A percentile compares a stretch with the other conserved stretches of the same genome.
phyloP scores from a whole-genome alignment of 1,140 invertebrate genomes.

The Diachasmimorpha longicaudata region DNA sequence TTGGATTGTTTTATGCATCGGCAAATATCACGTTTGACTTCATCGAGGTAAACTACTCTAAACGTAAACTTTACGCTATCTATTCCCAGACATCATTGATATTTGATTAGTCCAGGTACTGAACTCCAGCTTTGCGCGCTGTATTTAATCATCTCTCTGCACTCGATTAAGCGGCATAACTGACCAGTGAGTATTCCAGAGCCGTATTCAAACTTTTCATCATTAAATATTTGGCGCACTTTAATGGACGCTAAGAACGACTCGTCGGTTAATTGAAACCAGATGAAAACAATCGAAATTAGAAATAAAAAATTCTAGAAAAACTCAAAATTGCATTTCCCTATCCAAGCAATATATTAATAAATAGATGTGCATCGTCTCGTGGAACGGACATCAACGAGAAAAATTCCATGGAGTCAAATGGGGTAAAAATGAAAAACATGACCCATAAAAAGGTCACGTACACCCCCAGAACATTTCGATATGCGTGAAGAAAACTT shows the following conservation, averaged over 20 bases:
- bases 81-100: not conserved
- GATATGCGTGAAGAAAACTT: not conserved
- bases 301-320: no score
- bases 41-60: not conserved
- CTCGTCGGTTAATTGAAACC: not conserved
- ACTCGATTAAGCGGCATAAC: constrained; percentile 7
- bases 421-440: not conserved
- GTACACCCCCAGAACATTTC: not conserved
- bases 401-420: no score
- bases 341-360: no score
- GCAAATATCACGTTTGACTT: constrained; percentile 13
- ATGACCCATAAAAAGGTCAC: not conserved
- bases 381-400: no score
- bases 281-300: no score
- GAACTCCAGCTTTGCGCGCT: not conserved
- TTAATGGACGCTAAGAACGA: not conserved
- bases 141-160: constrained; percentile 1
- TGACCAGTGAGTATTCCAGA: not conserved
- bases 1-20: not conserved
- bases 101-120: constrained; percentile 5
- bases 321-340: no score
- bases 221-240: not conserved
- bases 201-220: not conserved
- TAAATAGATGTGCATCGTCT: no score
- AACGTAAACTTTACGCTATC: not conserved